A percentile compares a stretch with the other conserved stretches of the same genome.
Evolutionary conservation across 53 echinoderm and acorn worm species (phyloP).

Genomic region (Temnopleurus reevesii): DNA sequence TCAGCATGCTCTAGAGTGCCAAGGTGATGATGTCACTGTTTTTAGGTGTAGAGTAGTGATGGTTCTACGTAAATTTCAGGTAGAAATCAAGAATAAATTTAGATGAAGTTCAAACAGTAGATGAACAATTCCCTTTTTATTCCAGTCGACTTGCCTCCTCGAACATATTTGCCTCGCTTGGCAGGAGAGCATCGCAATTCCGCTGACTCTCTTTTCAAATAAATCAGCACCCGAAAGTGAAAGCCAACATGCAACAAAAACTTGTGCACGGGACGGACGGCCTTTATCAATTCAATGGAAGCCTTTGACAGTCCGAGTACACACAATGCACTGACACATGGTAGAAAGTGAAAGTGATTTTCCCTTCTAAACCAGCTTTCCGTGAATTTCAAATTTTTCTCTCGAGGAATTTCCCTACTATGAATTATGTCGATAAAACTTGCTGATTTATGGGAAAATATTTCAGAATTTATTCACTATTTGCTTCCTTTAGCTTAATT

Average conservation of each 20-base stretch:
- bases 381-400: slow-evolving; percentile 3
- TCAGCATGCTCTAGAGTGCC: no score
- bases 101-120: no score
- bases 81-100: no score
- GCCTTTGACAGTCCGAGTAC: background rate
- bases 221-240: background rate
- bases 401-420: no score
- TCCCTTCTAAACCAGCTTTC: slow-evolving; percentile 12
- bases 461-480: no score
- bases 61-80: no score
- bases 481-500: no score
- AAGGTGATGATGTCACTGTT: no score
- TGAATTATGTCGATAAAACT: no score
- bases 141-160: background rate
- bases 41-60: no score
- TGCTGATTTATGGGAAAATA: no score
- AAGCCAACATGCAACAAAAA: background rate
- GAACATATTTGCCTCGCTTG: background rate
- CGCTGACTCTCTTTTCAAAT: background rate
- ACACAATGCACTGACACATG: slow-evolving; percentile 7
- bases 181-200: background rate
- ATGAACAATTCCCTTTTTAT: no score
- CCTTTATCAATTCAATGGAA: background rate
- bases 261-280: background rate
- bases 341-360: slow-evolving; percentile 6